These are phyloP conservation scores for Rutpela maculata DNA, from an alignment of 2,888 invertebrate species.

Conservation along the genomic window DNA sequence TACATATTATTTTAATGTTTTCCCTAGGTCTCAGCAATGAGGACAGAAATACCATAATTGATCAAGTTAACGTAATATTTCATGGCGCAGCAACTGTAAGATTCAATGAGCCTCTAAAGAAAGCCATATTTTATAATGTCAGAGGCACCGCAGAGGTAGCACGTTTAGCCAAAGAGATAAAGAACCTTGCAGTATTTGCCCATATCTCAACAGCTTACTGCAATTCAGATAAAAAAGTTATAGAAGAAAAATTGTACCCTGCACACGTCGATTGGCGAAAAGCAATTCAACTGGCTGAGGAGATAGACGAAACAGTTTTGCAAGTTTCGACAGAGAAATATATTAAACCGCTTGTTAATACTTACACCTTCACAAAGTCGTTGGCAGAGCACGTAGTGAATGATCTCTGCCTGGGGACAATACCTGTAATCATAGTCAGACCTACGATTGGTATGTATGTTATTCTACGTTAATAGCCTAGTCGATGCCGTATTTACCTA, in stretches of 20 bases:
- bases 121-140: background rate
- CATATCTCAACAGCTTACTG: slow-evolving; percentile 78
- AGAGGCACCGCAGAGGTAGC: background rate
- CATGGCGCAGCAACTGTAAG: background rate
- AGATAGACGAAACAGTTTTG: slow-evolving; percentile 76
- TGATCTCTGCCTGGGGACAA: slow-evolving; percentile 75
- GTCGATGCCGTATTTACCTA: no score
- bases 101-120: background rate
- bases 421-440: slow-evolving; percentile 87
- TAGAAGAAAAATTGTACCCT: slow-evolving; percentile 87
- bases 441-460: slow-evolving; percentile 87
- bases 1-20: no score
- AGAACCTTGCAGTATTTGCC: background rate
- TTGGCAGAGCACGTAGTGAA: slow-evolving; percentile 87
- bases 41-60: background rate
- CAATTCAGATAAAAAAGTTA: slow-evolving; percentile 81
- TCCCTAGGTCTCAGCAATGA: background rate
- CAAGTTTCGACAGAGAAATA: slow-evolving; percentile 78
- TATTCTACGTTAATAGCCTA: no score
- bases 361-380: slow-evolving; percentile 93
- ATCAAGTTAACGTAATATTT: background rate
- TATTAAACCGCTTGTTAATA: slow-evolving; percentile 85
- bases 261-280: slow-evolving; percentile 82
- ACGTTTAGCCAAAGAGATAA: background rate
- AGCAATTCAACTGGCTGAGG: slow-evolving; percentile 80